Evolutionary conservation across 53 echinoderm and acorn worm species (phyloP), one percentile per base, ranked within the genome.

Genomic region (Zoroaster sp.): DNA sequence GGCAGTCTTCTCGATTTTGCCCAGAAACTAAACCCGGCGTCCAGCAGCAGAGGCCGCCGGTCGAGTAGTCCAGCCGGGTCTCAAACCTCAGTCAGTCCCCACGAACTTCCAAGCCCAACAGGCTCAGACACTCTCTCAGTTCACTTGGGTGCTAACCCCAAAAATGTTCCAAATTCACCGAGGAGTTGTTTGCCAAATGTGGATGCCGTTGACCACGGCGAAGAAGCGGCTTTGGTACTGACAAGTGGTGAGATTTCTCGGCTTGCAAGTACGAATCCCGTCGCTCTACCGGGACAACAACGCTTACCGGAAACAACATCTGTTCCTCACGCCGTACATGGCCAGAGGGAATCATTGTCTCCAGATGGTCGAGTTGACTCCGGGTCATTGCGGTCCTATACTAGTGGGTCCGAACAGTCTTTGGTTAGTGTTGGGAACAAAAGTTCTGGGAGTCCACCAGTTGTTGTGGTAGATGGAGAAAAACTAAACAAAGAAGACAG

Each of bases 1-100:
- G 80, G 80, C 40, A 66, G 63, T 3, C 10, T 81, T 13, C 67
- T 81, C 20, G 81, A 81, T 66, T 81, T 81, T 17, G 51, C 76
- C 2, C 76, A 76, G 76, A 76, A 76, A 40, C 81, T 81, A 2
- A 78, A 18, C 55, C 53, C n/a, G n/a, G n/a, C 75, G 0, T 28
- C 46, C 63, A 23, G 21, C 21, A 81, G 38, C 67, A 81, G 41
- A 65, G 18, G 39, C 34, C 81, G 81, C 31, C 46, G 46, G 13
- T 21, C 76, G 32, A 47, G 76, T 47, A 47, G 14, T 40, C 30
- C 76, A 15, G 25, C 25, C 21, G 73, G 36, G 73, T 76, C 76
- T 12, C 70, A 33, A 33, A 69, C 34, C 34, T 14, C 34, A 35
- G 32, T 17, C 17, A 35, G 34, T 33, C 18, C 37, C 5, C 18